phyloP scores from a whole-genome alignment of 2,797 vertebrate genomes.

The Galago senegalensis region DNA sequence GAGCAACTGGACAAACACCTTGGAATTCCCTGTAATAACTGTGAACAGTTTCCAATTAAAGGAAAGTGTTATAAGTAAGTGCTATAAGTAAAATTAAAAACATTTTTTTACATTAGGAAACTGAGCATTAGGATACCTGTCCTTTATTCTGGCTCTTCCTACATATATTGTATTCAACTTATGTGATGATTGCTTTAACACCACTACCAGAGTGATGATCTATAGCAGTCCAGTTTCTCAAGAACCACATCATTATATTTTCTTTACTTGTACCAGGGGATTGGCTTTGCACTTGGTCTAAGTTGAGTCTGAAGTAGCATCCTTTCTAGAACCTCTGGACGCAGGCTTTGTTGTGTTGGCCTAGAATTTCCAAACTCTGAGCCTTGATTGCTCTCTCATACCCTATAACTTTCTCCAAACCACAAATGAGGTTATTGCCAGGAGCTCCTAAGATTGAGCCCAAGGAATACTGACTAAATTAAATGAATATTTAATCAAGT shows the following conservation, averaged over 20 bases:
- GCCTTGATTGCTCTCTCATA: not conserved
- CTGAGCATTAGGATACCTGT: not conserved
- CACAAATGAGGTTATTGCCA: not conserved
- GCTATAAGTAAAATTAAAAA: not conserved
- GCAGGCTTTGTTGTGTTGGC: not conserved
- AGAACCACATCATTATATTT: not conserved
- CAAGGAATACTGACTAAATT: not conserved
- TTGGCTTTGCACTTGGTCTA: not conserved
- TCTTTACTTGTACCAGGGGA: not conserved
- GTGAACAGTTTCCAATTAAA: slow-evolving; percentile 87
- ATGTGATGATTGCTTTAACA: not conserved
- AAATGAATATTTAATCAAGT: not conserved
- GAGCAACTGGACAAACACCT: slow-evolving; percentile 89
- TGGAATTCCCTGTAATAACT: slow-evolving; percentile 89
- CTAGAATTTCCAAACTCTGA: not conserved
- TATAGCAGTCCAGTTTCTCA: not conserved
- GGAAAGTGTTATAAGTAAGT: slow-evolving; percentile 90
- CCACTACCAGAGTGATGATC: not conserved
- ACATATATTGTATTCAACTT: not conserved
- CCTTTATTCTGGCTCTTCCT: not conserved
- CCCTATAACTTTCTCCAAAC: not conserved
- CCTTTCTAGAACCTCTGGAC: not conserved
- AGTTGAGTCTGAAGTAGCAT: not conserved
- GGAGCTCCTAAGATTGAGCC: not conserved
- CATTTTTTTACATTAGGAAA: not conserved